Evolutionary conservation across 2,797 vertebrate species (phyloP), one percentile per base, ranked within the genome.

Genomic region (Botia kubotai): DNA sequence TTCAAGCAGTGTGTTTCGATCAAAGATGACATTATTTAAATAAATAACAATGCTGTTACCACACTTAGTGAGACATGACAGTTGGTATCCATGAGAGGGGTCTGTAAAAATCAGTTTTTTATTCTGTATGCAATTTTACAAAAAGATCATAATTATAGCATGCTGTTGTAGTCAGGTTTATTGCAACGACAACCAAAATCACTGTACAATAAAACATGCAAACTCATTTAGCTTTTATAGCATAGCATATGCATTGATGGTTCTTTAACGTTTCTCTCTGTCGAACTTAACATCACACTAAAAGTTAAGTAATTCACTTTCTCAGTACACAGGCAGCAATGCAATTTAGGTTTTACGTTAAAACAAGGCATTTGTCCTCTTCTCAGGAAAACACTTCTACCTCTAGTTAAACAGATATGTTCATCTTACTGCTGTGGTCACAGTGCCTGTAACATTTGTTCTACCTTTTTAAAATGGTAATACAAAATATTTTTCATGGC

Each of bases 351-450:
- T 65, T 84, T 33, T 74, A 50, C 43, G 23, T 73, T 68, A 67
- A 90, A 91, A 89, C 79, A 87, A 91, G 86, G 88, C 89, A 87
- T 87, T 81, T 87, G 85, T 90, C 60, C 85, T 92, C 88, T 92
- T 93, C 93, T 94, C 94, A 95, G 94, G 94, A 95, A 94, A 94
- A 91, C 92, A 93, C 91, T 90, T 94, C 94, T 94, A 93, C 94
- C 94, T 94, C 93, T 91, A 92, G 87, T 91, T 92, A 86, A 79
- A 93, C 86, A 84, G 88, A 91, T 92, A 89, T 87, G 87, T 90
- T 89, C 87, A 89, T 67, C 86, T 83, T 87, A 89, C 89, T 89
- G 86, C 90, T 87, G 83, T 78, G 80, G 88, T 92, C 87, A 90
- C 90, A 89, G 81, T 89, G 75, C 53, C 88, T 85, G 72, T 82